Evolutionary conservation across 1,140 invertebrate species (phyloP).

Genomic region (Tetramorium simillimum): DNA sequence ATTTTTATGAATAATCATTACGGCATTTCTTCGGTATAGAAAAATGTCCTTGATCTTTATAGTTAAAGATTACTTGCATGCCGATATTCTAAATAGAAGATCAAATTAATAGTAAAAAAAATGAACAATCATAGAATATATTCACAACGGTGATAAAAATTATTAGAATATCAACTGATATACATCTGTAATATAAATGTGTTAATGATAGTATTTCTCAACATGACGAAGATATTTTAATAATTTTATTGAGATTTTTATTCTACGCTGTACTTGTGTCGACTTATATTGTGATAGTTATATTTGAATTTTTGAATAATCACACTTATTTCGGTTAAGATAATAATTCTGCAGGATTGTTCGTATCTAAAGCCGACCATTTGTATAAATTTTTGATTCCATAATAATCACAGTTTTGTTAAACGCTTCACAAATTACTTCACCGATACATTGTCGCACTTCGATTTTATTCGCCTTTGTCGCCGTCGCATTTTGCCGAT

Average conservation of each 20-base stretch:
- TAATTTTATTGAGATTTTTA: not conserved
- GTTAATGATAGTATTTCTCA: not conserved
- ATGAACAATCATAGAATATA: not conserved
- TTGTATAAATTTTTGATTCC: not conserved
- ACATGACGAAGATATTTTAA: not conserved
- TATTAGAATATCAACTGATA: not conserved
- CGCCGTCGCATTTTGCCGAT: not conserved
- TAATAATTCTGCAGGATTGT: not conserved
- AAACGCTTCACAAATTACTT: slow-evolving; percentile 68
- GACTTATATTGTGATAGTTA: not conserved
- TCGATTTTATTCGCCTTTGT: not conserved
- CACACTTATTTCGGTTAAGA: not conserved
- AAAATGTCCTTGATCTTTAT: not conserved
- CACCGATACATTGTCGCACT: slow-evolving; percentile 10
- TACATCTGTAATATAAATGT: not conserved
- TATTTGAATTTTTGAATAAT: not conserved
- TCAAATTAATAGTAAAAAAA: not conserved
- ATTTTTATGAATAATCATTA: not conserved
- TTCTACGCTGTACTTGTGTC: not conserved
- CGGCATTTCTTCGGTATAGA: not conserved
- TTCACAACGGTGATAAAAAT: not conserved
- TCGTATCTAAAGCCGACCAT: not conserved
- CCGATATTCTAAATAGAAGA: not conserved
- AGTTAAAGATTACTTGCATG: not conserved
- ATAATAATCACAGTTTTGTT: slow-evolving; percentile 73